Conservation (phyloP, 1,140 invertebrate species). For the Branchinecta lynchi region DNA sequence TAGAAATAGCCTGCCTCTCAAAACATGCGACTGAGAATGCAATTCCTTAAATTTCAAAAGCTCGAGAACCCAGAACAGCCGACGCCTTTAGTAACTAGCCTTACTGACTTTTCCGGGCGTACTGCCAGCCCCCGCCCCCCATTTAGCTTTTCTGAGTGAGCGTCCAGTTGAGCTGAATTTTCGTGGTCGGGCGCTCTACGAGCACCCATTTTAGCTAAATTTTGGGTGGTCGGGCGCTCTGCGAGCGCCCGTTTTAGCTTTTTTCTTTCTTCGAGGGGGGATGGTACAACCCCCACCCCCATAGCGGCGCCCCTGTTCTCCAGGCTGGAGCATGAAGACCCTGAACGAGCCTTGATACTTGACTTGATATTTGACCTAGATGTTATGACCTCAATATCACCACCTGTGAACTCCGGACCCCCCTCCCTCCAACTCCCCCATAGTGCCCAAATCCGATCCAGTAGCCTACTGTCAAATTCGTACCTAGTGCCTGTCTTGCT, state of each 20-base stretch:
- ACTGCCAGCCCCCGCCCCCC: no score
- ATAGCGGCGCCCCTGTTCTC: background rate
- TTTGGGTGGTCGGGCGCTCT: no score
- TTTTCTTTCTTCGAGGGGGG: background rate
- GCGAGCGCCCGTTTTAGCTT: background rate
- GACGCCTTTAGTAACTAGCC: no score
- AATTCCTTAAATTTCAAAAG: no score
- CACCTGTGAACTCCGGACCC: background rate
- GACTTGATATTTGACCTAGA: background rate
- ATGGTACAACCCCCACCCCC: background rate
- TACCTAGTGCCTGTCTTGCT: background rate
- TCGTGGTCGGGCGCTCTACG: no score
- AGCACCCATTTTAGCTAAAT: no score
- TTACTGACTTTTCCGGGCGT: no score
- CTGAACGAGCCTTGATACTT: background rate
- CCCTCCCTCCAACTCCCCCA: constrained; percentile 3
- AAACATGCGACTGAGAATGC: no score
- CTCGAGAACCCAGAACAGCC: no score
- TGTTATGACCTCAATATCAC: background rate
- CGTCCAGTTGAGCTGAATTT: no score
- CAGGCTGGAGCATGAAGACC: background rate
- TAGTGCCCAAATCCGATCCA: background rate
- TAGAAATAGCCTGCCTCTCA: no score
- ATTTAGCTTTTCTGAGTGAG: no score
- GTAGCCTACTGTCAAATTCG: background rate